These are phyloP conservation scores for Melinopterus prodromus DNA, from an alignment of 2,888 invertebrate genomes.

Conservation along the genomic window DNA sequence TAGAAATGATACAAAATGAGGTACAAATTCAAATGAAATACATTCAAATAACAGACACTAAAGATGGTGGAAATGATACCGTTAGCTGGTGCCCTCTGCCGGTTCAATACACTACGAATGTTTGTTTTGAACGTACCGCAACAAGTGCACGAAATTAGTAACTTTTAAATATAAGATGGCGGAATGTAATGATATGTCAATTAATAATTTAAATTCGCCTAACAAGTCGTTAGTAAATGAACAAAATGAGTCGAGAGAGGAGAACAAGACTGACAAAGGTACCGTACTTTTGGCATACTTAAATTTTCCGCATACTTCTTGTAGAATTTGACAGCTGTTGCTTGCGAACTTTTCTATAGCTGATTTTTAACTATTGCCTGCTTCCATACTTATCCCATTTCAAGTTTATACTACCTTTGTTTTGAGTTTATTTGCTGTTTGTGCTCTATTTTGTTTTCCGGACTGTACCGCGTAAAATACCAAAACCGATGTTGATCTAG, in stretches of 20 bases:
- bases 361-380: background rate
- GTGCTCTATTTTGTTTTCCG: conserved; percentile 22
- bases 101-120: conserved; percentile 25
- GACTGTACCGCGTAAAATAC: background rate
- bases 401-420: background rate
- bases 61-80: conserved; percentile 7
- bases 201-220: conserved; percentile 55
- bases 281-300: conserved; percentile 34
- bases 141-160: conserved; percentile 48
- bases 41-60: background rate
- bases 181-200: conserved; percentile 58
- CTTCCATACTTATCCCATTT: background rate
- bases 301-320: conserved; percentile 30
- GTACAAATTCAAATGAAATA: background rate
- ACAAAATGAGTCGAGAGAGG: conserved; percentile 47
- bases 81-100: conserved; percentile 30
- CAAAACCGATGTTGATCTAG: conserved; percentile 19
- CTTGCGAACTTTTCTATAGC: conserved; percentile 24
- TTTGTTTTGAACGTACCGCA: conserved; percentile 35
- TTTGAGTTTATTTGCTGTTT: conserved; percentile 28
- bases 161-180: conserved; percentile 57
- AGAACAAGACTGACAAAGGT: conserved; percentile 55
- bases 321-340: conserved; percentile 38
- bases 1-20: too few relatives aligned
- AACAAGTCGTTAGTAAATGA: conserved; percentile 51